Base-by-base conservation (phyloP, 2,888 invertebrate species). In the Clivina fossor region DNA sequence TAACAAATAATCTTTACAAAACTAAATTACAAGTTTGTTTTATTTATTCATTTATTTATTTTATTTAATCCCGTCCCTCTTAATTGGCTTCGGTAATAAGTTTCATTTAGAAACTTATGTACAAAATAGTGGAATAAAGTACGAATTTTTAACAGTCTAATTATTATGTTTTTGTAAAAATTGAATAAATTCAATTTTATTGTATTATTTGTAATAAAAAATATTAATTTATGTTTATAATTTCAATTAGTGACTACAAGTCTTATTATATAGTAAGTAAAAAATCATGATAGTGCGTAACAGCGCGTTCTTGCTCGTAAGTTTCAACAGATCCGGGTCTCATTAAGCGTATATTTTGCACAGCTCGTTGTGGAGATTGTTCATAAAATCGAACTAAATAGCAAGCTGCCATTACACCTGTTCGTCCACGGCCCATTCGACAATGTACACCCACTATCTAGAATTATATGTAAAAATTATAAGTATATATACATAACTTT, bases 391-490 rank as follows among this genome's bases (percentile, higher is more conserved):
- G 77, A 15, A 86, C 82, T 56, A 88, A 73, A 71, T 85, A 88
- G 69, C 87, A 86, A 1, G 88, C 87, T 19, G 83, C 78, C 80
- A 88, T 79, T 1, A 84, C 83, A 38, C 88, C 89, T 0, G 87
- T 86, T 50, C 88, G 76, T 0, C 87, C 88, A 30, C 82, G 74
- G 0, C 88, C 88, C 68, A 83, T 82, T 4, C 84, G 76, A 66
- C 88, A 87, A 68, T 86, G 86, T 5, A 88, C 80, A 2, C 84
- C 86, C 8, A 86, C 76, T 33, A 81, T 77, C 86, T 86, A 73
- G 1, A 68, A n/a, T n/a, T n/a, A n/a, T n/a, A n/a, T n/a, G n/a
- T n/a, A n/a, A n/a, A n/a, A n/a, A n/a, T n/a, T n/a, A n/a, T n/a
- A n/a, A n/a, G n/a, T n/a, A n/a, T n/a, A n/a, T n/a, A n/a, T n/a